phyloP scores from a whole-genome alignment of 2,888 invertebrate genomes.

The Rhamnusium bicolor region DNA sequence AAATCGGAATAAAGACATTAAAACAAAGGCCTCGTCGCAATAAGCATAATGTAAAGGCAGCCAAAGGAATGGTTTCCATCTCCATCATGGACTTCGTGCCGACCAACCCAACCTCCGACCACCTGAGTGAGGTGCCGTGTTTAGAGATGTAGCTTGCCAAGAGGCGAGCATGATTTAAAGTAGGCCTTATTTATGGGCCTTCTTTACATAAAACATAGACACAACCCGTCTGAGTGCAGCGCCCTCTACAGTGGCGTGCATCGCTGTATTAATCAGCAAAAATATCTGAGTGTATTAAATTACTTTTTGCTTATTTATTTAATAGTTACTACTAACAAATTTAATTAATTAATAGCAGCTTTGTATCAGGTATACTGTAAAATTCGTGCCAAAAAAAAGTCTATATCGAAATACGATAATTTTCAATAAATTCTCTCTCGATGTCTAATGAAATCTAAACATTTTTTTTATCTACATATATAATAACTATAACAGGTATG shows the following conservation, averaged over 20 bases:
- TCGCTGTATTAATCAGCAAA: not conserved
- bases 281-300: not conserved
- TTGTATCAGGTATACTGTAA: too few relatives aligned
- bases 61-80: slow-evolving; percentile 52
- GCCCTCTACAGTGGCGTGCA: slow-evolving; percentile 66
- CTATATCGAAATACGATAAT: too few relatives aligned
- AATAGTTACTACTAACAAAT: not conserved
- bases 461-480: too few relatives aligned
- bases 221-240: slow-evolving; percentile 67
- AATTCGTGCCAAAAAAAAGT: too few relatives aligned
- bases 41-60: slow-evolving; percentile 64
- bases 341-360: too few relatives aligned
- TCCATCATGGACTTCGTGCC: slow-evolving; percentile 60
- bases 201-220: slow-evolving; percentile 70
- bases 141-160: slow-evolving; percentile 66
- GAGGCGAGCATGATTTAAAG: slow-evolving; percentile 69
- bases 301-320: not conserved
- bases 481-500: too few relatives aligned
- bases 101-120: slow-evolving; percentile 60
- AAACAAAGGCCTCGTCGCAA: slow-evolving; percentile 64
- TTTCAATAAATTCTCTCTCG: too few relatives aligned
- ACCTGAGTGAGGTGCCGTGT: slow-evolving; percentile 68
- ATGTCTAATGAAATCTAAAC: too few relatives aligned
- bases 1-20: slow-evolving; percentile 69
- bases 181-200: slow-evolving; percentile 68